Evolutionary conservation across 2,888 invertebrate species (phyloP).

Genomic region (Cephus pygmeus): DNA sequence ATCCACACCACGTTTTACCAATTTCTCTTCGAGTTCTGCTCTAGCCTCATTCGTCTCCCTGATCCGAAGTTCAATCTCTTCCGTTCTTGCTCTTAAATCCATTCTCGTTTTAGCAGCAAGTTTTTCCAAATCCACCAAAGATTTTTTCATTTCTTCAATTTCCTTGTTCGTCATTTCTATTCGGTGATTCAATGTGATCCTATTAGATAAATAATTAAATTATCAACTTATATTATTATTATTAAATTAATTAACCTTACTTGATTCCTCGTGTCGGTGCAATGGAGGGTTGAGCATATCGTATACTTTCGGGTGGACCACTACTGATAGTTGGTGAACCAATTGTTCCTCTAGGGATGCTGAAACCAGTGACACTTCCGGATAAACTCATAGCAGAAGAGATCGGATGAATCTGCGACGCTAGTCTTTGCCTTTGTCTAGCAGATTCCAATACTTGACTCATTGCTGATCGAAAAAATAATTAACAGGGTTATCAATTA

Average conservation of each 20-base stretch:
- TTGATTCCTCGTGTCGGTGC: constrained; percentile 14
- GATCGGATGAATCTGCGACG: constrained; percentile 27
- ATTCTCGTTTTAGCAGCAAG: constrained; percentile 64
- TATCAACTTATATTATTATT: not conserved
- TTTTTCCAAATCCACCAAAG: constrained; percentile 53
- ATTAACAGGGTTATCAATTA: constrained; percentile 34
- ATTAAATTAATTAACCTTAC: constrained; percentile 15
- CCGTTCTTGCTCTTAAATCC: constrained; percentile 68
- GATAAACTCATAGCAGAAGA: constrained; percentile 37
- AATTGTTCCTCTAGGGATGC: constrained; percentile 21
- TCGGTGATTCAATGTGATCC: constrained; percentile 69
- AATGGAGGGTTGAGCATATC: constrained; percentile 19
- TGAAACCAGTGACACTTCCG: constrained; percentile 29
- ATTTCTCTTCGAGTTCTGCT: constrained; percentile 68
- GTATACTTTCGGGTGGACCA: constrained; percentile 32
- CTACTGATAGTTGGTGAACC: constrained; percentile 35
- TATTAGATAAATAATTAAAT: constrained; percentile 28
- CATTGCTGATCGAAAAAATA: constrained; percentile 29
- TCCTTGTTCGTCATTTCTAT: constrained; percentile 68
- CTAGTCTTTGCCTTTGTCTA: constrained; percentile 32
- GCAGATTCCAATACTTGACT: constrained; percentile 38
- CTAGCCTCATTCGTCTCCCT: constrained; percentile 68
- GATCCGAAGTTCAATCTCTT: constrained; percentile 70
- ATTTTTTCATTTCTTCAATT: constrained; percentile 66
- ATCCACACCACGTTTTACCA: constrained; percentile 70